Percentiles rank a stretch among this genome's conserved stretches.
phyloP scores from a whole-genome alignment of 2,797 vertebrate genomes.

The Eulemur coronatus region DNA sequence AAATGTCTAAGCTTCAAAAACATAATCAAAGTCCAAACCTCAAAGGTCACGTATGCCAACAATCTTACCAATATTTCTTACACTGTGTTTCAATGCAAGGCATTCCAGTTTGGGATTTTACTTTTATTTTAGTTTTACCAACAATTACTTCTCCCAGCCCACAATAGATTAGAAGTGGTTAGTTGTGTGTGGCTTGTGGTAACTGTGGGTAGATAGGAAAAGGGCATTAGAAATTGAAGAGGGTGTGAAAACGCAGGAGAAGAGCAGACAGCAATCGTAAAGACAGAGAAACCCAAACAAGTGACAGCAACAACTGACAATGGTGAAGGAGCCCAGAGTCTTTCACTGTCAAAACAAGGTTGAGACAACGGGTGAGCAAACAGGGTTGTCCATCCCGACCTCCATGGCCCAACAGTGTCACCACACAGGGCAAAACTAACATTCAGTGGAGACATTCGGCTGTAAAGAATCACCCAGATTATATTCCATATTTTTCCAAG shows the following conservation, averaged over 20 bases:
- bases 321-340: background rate
- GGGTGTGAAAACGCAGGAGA: background rate
- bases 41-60: background rate
- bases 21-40: background rate
- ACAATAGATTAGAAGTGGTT: background rate
- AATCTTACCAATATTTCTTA: background rate
- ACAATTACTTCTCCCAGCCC: background rate
- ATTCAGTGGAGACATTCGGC: background rate
- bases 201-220: background rate
- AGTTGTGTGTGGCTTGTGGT: background rate
- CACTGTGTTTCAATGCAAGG: background rate
- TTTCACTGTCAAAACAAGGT: rapidly evolving
- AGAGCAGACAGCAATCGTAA: background rate
- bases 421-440: background rate
- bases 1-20: background rate
- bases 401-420: rapidly evolving
- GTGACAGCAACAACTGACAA: background rate
- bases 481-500: background rate
- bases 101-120: background rate
- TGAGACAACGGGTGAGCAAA: background rate
- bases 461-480: background rate
- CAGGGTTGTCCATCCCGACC: rapidly evolving
- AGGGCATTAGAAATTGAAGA: background rate
- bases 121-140: background rate
- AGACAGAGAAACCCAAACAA: background rate